Conservation (phyloP, 2,797 vertebrate genomes). For the Hydrophis major region DNA sequence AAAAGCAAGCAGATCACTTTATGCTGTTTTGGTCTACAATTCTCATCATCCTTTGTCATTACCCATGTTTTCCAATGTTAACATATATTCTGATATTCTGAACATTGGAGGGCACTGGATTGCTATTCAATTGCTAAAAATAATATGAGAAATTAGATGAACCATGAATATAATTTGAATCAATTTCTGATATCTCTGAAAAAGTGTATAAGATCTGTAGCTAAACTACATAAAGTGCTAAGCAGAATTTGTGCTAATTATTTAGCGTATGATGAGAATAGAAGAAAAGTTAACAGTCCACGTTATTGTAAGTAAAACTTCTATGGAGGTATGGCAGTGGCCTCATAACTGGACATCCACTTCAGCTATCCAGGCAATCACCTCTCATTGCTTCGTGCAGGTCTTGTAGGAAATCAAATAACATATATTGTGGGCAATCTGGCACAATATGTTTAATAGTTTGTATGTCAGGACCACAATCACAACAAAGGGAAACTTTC, state of each 20-base stretch:
- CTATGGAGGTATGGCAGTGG: neutral
- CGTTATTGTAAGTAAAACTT: neutral
- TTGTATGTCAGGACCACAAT: neutral
- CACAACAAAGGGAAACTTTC: neutral
- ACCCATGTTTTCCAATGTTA: neutral
- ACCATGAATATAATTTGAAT: accelerated
- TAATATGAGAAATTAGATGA: accelerated
- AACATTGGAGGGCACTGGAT: neutral
- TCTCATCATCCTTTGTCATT: neutral
- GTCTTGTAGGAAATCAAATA: neutral
- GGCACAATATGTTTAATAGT: neutral
- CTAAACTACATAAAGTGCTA: neutral
- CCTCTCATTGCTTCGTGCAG: neutral
- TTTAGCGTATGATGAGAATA: neutral
- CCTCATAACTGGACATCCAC: neutral
- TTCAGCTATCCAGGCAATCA: neutral
- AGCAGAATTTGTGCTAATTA: neutral
- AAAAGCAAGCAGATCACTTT: neutral
- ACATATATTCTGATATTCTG: neutral
- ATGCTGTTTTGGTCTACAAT: neutral
- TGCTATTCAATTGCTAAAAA: neutral
- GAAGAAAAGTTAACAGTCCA: neutral
- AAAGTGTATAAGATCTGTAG: slow-evolving; percentile 10
- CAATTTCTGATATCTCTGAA: neutral
- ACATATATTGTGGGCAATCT: neutral